Evolutionary conservation across 2,113 vertebrate species (phyloP).

Genomic region (Colistium nudipinnis): DNA sequence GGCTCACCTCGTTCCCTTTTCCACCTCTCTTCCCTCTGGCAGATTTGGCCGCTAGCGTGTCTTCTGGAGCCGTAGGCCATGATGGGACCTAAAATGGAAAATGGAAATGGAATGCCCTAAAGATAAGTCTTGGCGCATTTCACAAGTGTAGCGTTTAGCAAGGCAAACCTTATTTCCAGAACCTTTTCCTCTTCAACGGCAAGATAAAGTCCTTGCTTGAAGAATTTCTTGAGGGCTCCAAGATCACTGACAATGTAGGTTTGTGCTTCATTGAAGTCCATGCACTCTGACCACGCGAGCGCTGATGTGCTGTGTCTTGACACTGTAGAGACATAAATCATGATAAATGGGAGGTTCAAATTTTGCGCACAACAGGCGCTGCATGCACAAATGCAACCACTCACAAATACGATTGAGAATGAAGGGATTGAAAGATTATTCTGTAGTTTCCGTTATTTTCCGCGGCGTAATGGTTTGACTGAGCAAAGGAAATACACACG

Average conservation of each 20-base stretch:
- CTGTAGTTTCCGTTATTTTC: too few species aligned
- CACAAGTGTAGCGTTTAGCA: not conserved
- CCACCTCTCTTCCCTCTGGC: conserved; percentile 46
- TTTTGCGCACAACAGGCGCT: not conserved
- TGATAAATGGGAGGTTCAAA: too few species aligned
- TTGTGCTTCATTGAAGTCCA: conserved; percentile 77
- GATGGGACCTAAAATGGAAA: conserved; percentile 47
- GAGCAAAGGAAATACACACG: too few species aligned
- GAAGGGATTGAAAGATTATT: too few species aligned
- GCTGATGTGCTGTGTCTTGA: conserved; percentile 72
- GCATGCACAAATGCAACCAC: too few species aligned
- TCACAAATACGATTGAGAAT: too few species aligned
- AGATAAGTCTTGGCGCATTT: not conserved
- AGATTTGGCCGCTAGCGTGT: conserved; percentile 1
- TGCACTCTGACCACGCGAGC: conserved; percentile 79
- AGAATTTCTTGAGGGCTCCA: conserved; percentile 81
- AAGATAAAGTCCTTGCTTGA: conserved; percentile 79
- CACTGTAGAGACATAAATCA: conserved; percentile 44
- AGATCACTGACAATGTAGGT: conserved; percentile 75
- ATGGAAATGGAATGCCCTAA: too few species aligned
- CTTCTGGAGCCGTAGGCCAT: conserved; percentile 48
- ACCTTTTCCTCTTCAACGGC: conserved; percentile 89
- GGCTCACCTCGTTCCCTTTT: conserved; percentile 57
- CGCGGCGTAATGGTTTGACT: too few species aligned
- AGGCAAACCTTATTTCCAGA: not conserved